Conservation (phyloP, 2,888 invertebrate genomes). For the Phrixothrix hirtus region DNA sequence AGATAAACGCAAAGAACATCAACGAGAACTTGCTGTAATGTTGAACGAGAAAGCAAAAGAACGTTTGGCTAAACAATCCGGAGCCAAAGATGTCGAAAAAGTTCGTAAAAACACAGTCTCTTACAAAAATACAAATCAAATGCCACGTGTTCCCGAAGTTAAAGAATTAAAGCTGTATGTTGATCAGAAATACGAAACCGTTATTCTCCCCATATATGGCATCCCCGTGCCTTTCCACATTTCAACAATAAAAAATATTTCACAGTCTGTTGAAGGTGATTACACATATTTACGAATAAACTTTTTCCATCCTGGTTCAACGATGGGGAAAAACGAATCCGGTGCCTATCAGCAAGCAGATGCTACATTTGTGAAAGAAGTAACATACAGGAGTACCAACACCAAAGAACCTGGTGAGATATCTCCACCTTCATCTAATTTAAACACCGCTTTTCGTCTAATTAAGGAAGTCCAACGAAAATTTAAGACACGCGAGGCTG, state of each 20-base stretch:
- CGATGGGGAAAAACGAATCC: slow-evolving; percentile 92
- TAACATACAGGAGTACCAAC: slow-evolving; percentile 97
- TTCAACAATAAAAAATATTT: slow-evolving; percentile 98
- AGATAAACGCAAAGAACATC: slow-evolving; percentile 96
- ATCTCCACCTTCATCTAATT: slow-evolving; percentile 90
- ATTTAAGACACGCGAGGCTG: slow-evolving; percentile 97
- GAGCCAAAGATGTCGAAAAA: slow-evolving; percentile 85
- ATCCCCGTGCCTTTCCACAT: slow-evolving; percentile 97
- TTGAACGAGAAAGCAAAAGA: slow-evolving; percentile 93
- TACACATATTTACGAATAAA: slow-evolving; percentile 98
- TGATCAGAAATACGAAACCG: slow-evolving; percentile 95
- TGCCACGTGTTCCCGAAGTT: slow-evolving; percentile 93
- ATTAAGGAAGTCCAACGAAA: slow-evolving; percentile 98
- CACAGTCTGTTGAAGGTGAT: slow-evolving; percentile 97
- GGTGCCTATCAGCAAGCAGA: slow-evolving; percentile 91
- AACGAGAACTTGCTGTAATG: slow-evolving; percentile 87
- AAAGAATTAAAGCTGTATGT: slow-evolving; percentile 93
- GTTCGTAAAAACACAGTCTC: slow-evolving; percentile 93
- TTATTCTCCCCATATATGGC: slow-evolving; percentile 97
- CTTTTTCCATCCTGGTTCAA: slow-evolving; percentile 97
- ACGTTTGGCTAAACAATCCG: slow-evolving; percentile 84
- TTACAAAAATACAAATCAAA: slow-evolving; percentile 88
- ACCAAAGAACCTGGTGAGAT: slow-evolving; percentile 96
- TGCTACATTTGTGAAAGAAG: slow-evolving; percentile 97
- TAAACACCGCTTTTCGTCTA: slow-evolving; percentile 94